Base-by-base conservation (phyloP, 2,113 vertebrate species). In the Microtus pennsylvanicus region DNA sequence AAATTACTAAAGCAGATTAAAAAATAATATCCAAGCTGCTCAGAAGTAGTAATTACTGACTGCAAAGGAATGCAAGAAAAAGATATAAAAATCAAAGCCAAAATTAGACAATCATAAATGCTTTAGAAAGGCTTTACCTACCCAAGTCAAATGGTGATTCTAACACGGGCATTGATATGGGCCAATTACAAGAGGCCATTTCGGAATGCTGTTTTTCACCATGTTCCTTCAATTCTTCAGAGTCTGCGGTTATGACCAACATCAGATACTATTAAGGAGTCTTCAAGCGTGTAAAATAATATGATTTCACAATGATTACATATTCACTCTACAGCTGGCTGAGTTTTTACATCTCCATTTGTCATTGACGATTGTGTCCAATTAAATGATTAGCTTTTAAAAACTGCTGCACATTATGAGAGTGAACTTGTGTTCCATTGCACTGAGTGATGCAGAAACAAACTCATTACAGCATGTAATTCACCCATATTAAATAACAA, bases 401-500 rank as follows among this genome's bases (percentile, higher is more conserved):
- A 99, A 99, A 99, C 99, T 99, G 99, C 99, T 99, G 99, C 99
- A 98, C 98, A 99, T 99, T 99, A 99, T 99, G 99, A 99, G 99
- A 99, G 99, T 99, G 99, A 99, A 99, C 99, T 99, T 99, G 99
- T 99, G 99, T 99, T 99, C 99, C 99, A 99, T 98, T 98, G 99
- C 99, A 99, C 99, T 99, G 99, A 99, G 99, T 99, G 99, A 99
- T 99, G 99, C 99, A 99, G 99, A 99, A 99, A 99, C 99, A 99
- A 99, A 99, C 99, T 99, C 99, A 99, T 99, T 99, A 99, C 99
- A 99, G 99, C 99, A 99, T 99, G 99, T 99, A 99, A 99, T 99
- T 99, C 99, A 99, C 99, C 99, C 99, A 99, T 99, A 99, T 99
- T 99, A 99, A 99, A 99, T 99, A 99, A 99, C 99, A 99, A 99